These are phyloP conservation scores for Kradibia gibbosae DNA, from an alignment of 1,140 invertebrate genomes.

Conservation along the genomic window DNA sequence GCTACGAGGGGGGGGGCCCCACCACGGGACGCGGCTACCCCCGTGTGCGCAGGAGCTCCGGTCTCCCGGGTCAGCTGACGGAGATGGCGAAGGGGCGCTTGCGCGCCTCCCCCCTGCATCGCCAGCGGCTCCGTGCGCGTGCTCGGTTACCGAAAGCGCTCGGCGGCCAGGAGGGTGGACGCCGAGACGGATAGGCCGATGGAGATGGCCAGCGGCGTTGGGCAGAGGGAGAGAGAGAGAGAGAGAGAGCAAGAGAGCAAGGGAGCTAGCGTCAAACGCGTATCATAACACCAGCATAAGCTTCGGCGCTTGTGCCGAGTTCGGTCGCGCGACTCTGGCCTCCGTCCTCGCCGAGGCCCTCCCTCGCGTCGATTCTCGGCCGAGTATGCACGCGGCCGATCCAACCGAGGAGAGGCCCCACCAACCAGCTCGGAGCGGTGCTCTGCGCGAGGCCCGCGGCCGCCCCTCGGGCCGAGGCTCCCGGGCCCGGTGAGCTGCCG, in stretches of 20 bases:
- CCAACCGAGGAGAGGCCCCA: not conserved
- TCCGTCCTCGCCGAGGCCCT: not conserved
- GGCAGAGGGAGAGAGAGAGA: not conserved
- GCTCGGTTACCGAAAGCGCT: not conserved
- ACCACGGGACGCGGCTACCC: no score
- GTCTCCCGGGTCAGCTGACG: constrained; percentile 14
- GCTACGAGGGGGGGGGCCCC: no score
- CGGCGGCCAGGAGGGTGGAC: no score
- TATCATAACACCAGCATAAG: not conserved
- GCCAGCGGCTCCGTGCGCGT: not conserved
- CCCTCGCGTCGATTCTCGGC: not conserved
- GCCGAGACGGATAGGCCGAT: no score
- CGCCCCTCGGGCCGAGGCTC: no score
- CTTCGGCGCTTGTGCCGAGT: not conserved
- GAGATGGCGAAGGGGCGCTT: not conserved
- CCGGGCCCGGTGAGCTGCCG: no score
- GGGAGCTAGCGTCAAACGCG: not conserved
- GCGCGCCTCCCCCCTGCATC: not conserved
- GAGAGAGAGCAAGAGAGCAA: not conserved
- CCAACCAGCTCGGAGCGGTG: not conserved
- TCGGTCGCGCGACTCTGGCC: not conserved
- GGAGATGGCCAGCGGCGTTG: no score
- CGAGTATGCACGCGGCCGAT: not conserved
- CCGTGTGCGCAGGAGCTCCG: constrained; percentile 7
- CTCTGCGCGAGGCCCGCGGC: no score